Base-by-base conservation (phyloP, 2,888 invertebrate genomes). In the Pristionchus mayeri region DNA sequence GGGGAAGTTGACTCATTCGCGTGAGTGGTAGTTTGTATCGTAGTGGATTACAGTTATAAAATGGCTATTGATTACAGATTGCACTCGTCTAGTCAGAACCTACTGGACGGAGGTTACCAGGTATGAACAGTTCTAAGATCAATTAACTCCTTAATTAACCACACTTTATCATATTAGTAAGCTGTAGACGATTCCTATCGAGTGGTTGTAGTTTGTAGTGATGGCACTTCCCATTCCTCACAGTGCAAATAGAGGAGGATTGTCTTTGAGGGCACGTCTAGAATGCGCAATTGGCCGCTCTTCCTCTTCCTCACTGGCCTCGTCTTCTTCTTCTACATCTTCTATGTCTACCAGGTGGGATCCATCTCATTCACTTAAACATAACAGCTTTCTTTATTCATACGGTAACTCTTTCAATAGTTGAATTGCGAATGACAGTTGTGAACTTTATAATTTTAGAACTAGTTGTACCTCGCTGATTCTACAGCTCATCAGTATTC, bases 271-370 rank as follows among this genome's bases (percentile, higher is more conserved):
- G 88, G 88, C 52, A 85, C 87, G 30, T 86, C 88, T 37, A 85
- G 80, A 67, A 89, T 89, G 89, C 85, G 88, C 52, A 89, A 89
- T 52, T 88, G 88, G 88, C 89, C 89, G 30, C 87, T 89, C 34
- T 89, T 89, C 81, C 83, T 87, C 16, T 89, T 89, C 78, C 86
- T 89, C n/a, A 86, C 88, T n/a, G 87, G 87, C 21, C 87, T 89
- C 48, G 89, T 89, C 48, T 84, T 84, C 52, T 83, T 86, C 60
- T 50, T 75, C 84, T 37, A 79, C 52, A 40, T 83, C 6, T 83
- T 83, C 52, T 83, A 83, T 50, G 71, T 83, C 13, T 83, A 83
- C 27, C 83, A 83, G 52, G 83, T 83, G n/a, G 21, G 60, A n/a
- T n/a, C n/a, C n/a, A n/a, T n/a, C n/a, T n/a, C n/a, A n/a, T n/a